These are phyloP conservation scores for Gnathonemus longibarbis DNA, from an alignment of 2,113 vertebrate genomes.

Conservation along the genomic window DNA sequence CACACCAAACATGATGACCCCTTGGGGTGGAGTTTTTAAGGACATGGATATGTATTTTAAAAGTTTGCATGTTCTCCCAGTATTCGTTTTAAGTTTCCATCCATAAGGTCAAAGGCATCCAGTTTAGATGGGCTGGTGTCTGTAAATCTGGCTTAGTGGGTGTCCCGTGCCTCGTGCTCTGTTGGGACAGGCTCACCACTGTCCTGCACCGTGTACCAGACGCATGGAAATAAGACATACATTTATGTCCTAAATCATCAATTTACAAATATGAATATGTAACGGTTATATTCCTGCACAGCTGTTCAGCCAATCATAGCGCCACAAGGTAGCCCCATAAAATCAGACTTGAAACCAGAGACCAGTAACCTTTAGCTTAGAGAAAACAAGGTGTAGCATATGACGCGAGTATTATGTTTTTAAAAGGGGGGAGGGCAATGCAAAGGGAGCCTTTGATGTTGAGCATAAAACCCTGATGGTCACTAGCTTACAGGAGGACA, in stretches of 20 bases:
- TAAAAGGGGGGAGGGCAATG: neutral
- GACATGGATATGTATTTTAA: neutral
- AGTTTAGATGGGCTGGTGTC: neutral
- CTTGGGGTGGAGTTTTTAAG: neutral
- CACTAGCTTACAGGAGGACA: neutral
- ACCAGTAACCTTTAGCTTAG: neutral
- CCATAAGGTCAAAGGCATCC: neutral
- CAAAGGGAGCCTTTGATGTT: conserved; percentile 16
- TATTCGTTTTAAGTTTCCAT: neutral
- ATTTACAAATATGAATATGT: neutral
- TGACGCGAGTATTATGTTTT: conserved; percentile 13
- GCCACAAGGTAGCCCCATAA: neutral
- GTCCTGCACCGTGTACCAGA: neutral
- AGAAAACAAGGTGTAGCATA: neutral
- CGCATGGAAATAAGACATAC: neutral
- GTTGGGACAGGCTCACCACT: neutral
- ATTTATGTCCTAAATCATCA: neutral
- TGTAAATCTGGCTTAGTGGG: neutral
- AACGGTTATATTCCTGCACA: neutral
- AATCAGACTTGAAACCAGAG: neutral
- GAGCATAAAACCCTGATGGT: conserved; percentile 4
- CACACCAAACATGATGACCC: neutral
- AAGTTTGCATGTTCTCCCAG: neutral
- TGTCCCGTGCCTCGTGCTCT: neutral
- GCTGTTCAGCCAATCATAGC: neutral